Conservation (phyloP, 53 echinoderm and acorn worm species). For the Stichopus horrens region DNA sequence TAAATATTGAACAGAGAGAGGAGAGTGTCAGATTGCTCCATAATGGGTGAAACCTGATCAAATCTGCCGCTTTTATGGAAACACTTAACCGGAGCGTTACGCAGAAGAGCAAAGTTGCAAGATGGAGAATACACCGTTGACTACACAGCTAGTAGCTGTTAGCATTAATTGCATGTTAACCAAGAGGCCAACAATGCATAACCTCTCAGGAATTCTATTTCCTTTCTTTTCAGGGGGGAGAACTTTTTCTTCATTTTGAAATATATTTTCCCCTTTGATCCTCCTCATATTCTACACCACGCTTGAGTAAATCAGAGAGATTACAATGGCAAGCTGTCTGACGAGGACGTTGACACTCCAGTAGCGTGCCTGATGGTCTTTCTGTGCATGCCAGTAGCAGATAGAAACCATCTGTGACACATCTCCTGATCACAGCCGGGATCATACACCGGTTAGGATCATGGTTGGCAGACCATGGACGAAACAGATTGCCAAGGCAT, state of each 20-base stretch:
- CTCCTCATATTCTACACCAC: not conserved
- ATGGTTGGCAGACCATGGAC: too few relatives aligned
- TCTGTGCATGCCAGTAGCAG: too few relatives aligned
- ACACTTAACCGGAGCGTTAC: not conserved
- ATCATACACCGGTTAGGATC: too few relatives aligned
- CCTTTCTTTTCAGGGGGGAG: not conserved
- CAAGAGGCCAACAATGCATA: not conserved
- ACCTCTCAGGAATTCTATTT: not conserved
- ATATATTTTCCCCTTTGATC: not conserved
- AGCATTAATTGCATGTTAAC: not conserved
- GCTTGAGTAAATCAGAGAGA: not conserved
- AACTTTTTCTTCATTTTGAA: not conserved
- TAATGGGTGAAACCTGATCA: slow-evolving; percentile 10
- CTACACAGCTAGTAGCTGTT: not conserved
- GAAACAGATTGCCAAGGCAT: too few relatives aligned
- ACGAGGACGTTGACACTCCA: not conserved
- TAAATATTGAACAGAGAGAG: not conserved
- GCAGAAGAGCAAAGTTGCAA: not conserved
- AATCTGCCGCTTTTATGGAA: slow-evolving; percentile 6
- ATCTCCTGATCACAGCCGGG: too few relatives aligned
- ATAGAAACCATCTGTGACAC: too few relatives aligned
- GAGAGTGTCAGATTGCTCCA: slow-evolving; percentile 3
- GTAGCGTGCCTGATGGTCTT: too few relatives aligned
- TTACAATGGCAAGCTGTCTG: not conserved
- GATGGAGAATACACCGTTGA: not conserved